Conservation (phyloP, 2,888 invertebrate species). For the Ferdinandea cuprea region DNA sequence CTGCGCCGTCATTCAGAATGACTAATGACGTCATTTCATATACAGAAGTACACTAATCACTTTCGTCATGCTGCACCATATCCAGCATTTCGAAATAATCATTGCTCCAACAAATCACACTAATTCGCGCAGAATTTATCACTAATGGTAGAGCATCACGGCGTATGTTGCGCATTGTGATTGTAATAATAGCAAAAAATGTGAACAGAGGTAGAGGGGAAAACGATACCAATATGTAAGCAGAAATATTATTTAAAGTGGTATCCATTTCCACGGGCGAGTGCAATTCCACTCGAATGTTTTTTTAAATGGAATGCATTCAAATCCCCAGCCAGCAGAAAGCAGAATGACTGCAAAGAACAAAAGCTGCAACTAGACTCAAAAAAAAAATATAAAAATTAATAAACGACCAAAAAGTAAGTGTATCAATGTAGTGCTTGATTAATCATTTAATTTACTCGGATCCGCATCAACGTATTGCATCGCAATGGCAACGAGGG, state of each 20-base stretch:
- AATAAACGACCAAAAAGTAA: too few species aligned
- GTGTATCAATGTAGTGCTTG: conserved; percentile 21
- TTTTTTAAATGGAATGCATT: not conserved
- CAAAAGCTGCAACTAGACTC: not conserved
- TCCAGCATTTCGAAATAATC: conserved; percentile 13
- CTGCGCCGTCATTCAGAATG: conserved; percentile 11
- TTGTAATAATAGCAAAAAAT: conserved; percentile 20
- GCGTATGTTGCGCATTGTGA: conserved; percentile 12
- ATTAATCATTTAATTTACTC: conserved; percentile 19
- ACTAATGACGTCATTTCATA: conserved; percentile 22
- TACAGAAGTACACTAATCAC: not conserved
- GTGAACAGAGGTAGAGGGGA: too few species aligned
- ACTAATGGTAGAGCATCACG: not conserved
- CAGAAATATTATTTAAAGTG: conserved; percentile 5
- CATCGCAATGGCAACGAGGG: not conserved
- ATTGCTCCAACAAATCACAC: conserved; percentile 15
- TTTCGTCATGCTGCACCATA: conserved; percentile 1
- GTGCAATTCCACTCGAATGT: not conserved
- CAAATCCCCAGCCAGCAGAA: not conserved
- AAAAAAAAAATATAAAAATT: too few species aligned
- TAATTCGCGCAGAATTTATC: conserved; percentile 13
- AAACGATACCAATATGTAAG: too few species aligned
- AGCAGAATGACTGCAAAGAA: not conserved
- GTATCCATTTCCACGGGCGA: not conserved
- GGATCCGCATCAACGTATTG: not conserved